phyloP scores from a whole-genome alignment of 2,113 vertebrate genomes.

The Saccopteryx leptura region DNA sequence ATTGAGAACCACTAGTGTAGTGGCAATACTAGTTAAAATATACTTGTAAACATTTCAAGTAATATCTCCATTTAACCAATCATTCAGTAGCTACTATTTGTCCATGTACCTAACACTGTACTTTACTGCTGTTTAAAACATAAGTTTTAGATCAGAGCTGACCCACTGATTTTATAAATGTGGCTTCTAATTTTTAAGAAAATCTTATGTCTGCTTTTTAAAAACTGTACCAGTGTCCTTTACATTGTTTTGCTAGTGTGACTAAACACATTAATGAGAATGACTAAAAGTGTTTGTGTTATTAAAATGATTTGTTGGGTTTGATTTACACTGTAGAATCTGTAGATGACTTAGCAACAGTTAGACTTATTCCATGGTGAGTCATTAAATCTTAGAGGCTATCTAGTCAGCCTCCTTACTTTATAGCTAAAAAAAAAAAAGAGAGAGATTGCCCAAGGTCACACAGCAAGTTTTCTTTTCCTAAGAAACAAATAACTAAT shows the following conservation, averaged over 20 bases:
- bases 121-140: slow-evolving; percentile 26
- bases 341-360: neutral
- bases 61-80: neutral
- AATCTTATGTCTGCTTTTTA: slow-evolving; percentile 5
- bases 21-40: slow-evolving; percentile 20
- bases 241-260: neutral
- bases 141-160: neutral
- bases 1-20: neutral
- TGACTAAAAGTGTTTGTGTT: neutral
- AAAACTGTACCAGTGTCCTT: neutral
- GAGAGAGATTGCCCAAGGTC: neutral
- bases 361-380: slow-evolving; percentile 9
- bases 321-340: neutral
- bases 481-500: neutral
- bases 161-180: slow-evolving; percentile 27
- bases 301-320: slow-evolving; percentile 3
- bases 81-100: neutral
- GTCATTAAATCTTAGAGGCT: slow-evolving; percentile 9
- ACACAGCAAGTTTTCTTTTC: slow-evolving; percentile 37
- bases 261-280: slow-evolving; percentile 18
- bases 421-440: slow-evolving; percentile 20
- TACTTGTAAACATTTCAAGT: slow-evolving; percentile 4
- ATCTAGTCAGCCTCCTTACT: neutral
- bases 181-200: slow-evolving; percentile 32
- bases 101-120: neutral